Conservation (phyloP, 1,140 invertebrate genomes). For the Sinella curviseta region DNA sequence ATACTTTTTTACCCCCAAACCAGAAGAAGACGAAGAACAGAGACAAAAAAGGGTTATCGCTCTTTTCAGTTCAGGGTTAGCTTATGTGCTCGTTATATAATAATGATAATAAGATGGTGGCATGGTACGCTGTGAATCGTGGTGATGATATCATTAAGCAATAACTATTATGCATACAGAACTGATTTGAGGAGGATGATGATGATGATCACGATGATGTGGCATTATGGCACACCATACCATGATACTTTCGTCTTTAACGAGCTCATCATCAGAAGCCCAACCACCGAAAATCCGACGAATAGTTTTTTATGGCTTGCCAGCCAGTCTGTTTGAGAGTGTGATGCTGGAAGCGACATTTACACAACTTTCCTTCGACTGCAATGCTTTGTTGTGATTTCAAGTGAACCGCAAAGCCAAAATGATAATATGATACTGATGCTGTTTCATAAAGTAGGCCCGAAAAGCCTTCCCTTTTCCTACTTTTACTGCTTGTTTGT, state of each 20-base stretch:
- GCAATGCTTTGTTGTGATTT: constrained; percentile 12
- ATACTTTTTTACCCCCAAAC: neutral
- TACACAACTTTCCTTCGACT: neutral
- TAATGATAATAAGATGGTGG: constrained; percentile 9
- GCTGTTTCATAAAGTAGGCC: no score
- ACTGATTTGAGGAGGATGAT: neutral
- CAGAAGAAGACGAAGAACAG: neutral
- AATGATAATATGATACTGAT: neutral
- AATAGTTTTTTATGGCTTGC: no score
- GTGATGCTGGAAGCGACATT: neutral
- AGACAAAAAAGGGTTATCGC: neutral
- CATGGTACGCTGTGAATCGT: neutral
- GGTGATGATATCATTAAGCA: constrained; percentile 19
- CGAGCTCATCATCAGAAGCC: neutral
- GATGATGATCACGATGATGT: no score
- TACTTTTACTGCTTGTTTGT: neutral
- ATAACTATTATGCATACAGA: constrained; percentile 9
- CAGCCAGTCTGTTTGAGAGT: neutral
- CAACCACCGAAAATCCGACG: neutral
- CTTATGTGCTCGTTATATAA: constrained; percentile 15
- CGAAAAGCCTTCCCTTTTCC: no score
- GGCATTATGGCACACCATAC: neutral
- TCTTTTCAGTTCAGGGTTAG: neutral
- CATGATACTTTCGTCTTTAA: constrained; percentile 9
- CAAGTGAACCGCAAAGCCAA: constrained; percentile 1